These are phyloP conservation scores for Nyctibius grandis DNA, from an alignment of 2,797 vertebrate species.

Conservation along the genomic window DNA sequence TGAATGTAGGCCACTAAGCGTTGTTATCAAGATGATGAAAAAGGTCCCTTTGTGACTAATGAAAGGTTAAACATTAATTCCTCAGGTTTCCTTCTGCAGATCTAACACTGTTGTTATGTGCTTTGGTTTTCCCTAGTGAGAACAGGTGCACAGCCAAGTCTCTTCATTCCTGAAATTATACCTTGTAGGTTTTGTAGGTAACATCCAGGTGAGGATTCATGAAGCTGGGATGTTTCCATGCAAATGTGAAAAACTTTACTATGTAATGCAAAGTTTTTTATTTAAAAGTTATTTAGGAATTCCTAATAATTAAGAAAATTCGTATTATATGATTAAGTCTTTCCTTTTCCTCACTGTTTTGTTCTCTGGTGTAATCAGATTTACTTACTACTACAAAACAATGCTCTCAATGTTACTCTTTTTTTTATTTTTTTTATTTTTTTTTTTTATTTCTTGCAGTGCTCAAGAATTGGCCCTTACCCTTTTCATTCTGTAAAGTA, in stretches of 20 bases:
- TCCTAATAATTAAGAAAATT: background rate
- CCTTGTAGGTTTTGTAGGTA: background rate
- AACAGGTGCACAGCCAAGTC: background rate
- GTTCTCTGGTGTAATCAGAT: background rate
- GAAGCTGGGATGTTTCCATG: background rate
- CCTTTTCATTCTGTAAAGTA: background rate
- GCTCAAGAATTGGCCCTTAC: background rate
- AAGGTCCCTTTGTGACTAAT: background rate
- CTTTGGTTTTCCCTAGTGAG: background rate
- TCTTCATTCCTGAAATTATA: background rate
- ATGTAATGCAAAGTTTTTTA: background rate
- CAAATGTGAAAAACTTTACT: background rate
- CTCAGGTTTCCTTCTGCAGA: background rate
- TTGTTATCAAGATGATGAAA: background rate
- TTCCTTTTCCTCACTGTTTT: background rate
- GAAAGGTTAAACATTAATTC: background rate
- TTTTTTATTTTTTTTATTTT: background rate
- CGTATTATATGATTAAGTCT: background rate
- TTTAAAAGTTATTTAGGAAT: background rate
- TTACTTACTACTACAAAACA: background rate
- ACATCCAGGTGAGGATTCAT: background rate
- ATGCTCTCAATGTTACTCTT: background rate
- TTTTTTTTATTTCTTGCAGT: no score
- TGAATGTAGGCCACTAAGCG: background rate
- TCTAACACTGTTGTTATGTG: background rate